These are phyloP conservation scores for Strigops habroptila DNA, from an alignment of 2,113 vertebrate species.

Conservation along the genomic window DNA sequence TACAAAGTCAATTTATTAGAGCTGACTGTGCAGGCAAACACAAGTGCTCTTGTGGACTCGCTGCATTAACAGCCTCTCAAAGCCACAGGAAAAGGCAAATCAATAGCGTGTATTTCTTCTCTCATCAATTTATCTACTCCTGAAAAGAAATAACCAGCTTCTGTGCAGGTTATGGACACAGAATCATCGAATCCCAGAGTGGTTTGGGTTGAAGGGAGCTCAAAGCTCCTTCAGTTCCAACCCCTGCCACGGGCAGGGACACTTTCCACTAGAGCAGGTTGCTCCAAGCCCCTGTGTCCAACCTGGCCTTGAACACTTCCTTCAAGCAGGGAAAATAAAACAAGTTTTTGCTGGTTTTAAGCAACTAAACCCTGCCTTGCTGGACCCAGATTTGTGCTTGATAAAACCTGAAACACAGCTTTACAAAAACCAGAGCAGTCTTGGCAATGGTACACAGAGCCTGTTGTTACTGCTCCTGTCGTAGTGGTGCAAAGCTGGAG, in stretches of 20 bases:
- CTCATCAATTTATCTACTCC: slow-evolving; percentile 29
- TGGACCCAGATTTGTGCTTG: not conserved
- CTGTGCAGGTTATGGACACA: not conserved
- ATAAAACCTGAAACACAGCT: not conserved
- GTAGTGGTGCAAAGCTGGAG: not conserved
- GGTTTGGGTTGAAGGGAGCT: not conserved
- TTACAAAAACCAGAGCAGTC: not conserved
- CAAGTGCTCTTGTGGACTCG: slow-evolving; percentile 2
- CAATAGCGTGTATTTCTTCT: slow-evolving; percentile 37
- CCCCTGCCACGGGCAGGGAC: not conserved
- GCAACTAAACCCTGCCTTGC: not conserved
- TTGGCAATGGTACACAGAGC: not conserved
- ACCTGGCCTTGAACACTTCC: not conserved
- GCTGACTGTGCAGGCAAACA: slow-evolving; percentile 44
- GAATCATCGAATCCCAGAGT: not conserved
- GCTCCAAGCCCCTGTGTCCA: not conserved
- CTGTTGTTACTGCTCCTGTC: not conserved
- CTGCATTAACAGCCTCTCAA: slow-evolving; percentile 57
- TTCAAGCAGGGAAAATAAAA: not conserved
- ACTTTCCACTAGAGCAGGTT: not conserved
- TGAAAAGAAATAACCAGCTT: not conserved
- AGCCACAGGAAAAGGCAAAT: slow-evolving; percentile 49
- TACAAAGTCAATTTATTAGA: slow-evolving; percentile 56
- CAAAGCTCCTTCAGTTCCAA: not conserved
- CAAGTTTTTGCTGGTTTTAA: not conserved